These are phyloP conservation scores for Penaeus monodon DNA, from an alignment of 2,888 invertebrate species.

Conservation along the genomic window DNA sequence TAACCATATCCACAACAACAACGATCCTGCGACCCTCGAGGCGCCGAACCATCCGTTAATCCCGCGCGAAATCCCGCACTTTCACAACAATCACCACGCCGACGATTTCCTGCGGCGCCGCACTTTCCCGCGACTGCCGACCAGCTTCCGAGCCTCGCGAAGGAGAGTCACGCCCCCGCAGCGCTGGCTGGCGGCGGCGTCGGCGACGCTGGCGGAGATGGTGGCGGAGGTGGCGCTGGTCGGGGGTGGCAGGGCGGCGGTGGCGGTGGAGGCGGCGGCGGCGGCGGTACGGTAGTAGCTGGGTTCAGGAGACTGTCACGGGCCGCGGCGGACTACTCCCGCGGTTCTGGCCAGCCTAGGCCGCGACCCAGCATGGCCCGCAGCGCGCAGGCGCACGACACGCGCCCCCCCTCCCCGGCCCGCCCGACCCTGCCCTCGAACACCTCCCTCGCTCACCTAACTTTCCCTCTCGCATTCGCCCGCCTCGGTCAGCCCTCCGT, in stretches of 20 bases:
- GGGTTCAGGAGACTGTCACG: conserved; percentile 40
- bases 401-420: conserved; percentile 26
- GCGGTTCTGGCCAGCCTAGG: conserved; percentile 30
- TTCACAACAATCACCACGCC: no score
- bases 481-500: no score
- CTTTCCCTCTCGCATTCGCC: neutral
- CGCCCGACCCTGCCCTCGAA: neutral
- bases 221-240: neutral
- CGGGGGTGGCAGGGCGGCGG: conserved; percentile 4
- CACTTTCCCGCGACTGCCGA: no score
- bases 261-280: conserved; percentile 7
- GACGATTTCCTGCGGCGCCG: no score
- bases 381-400: conserved; percentile 7
- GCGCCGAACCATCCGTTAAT: no score
- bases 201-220: neutral
- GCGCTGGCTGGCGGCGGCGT: neutral
- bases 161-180: no score
- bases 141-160: no score
- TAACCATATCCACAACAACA: conserved; percentile 7
- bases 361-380: conserved; percentile 12
- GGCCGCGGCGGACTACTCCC: conserved; percentile 47
- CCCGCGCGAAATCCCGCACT: neutral
- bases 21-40: neutral
- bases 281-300: neutral
- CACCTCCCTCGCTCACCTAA: neutral